These are phyloP conservation scores for Mylabris phalerata DNA, from an alignment of 1,140 invertebrate genomes.

Conservation along the genomic window DNA sequence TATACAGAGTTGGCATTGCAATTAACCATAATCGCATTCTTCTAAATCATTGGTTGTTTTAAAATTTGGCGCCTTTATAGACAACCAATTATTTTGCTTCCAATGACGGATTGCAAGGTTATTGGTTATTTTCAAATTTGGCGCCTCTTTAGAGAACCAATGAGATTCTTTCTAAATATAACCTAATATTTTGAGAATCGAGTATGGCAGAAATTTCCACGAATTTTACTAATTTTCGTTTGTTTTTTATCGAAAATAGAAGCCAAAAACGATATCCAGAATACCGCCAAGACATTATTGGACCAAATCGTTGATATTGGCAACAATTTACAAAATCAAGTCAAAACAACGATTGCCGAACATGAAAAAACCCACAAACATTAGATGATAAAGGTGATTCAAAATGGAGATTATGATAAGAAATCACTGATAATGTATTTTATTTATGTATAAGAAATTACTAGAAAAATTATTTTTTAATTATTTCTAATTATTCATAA, in stretches of 20 bases:
- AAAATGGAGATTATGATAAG: too few relatives aligned
- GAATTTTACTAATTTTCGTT: neutral
- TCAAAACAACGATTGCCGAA: conserved; percentile 18
- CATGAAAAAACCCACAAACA: conserved; percentile 13
- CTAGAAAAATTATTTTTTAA: too few relatives aligned
- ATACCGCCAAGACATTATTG: conserved; percentile 22
- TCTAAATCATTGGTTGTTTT: neutral
- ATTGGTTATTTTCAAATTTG: too few relatives aligned
- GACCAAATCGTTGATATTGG: conserved; percentile 25
- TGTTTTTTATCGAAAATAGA: conserved; percentile 18
- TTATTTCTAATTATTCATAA: too few relatives aligned
- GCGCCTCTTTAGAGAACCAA: too few relatives aligned
- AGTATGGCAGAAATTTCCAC: too few relatives aligned
- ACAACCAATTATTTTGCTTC: neutral
- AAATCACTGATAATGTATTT: too few relatives aligned
- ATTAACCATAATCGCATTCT: neutral
- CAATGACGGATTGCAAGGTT: too few relatives aligned
- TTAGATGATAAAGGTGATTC: neutral
- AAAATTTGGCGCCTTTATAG: too few relatives aligned
- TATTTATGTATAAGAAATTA: too few relatives aligned
- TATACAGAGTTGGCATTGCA: neutral
- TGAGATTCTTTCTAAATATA: too few relatives aligned
- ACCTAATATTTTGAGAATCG: too few relatives aligned
- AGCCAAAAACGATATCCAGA: conserved; percentile 25
- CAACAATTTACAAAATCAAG: conserved; percentile 23